Evolutionary conservation across 2,113 vertebrate genomes (phyloP).

Genomic region (Salvelinus alpinus): DNA sequence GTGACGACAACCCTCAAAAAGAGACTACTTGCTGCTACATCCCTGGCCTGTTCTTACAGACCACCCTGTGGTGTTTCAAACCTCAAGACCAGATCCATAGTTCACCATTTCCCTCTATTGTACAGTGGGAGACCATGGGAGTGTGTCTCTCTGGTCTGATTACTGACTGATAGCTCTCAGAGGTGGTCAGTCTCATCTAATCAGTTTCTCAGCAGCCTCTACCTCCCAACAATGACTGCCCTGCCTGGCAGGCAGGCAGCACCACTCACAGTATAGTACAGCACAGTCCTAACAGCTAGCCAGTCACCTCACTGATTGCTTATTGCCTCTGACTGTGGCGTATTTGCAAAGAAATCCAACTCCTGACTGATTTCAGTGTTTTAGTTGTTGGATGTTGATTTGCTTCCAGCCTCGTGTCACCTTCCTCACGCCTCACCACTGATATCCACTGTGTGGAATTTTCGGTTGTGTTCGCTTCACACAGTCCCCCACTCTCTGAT

Average conservation of each 20-base stretch:
- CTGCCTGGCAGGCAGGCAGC: background rate
- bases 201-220: slow-evolving; percentile 50
- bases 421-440: slow-evolving; percentile 24
- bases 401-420: slow-evolving; percentile 32
- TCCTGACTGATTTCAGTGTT: slow-evolving; percentile 5
- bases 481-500: slow-evolving; percentile 33
- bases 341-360: background rate
- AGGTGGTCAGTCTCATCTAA: slow-evolving; percentile 40
- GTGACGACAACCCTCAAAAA: no score
- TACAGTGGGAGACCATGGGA: slow-evolving; percentile 34
- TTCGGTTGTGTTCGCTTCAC: slow-evolving; percentile 40
- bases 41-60: no score
- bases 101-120: no score
- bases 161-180: slow-evolving; percentile 39
- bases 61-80: no score
- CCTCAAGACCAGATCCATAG: no score
- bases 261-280: slow-evolving; percentile 35
- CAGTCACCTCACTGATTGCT: slow-evolving; percentile 5
- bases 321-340: slow-evolving; percentile 24
- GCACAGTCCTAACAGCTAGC: slow-evolving; percentile 39
- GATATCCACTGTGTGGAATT: slow-evolving; percentile 34
- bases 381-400: slow-evolving; percentile 39
- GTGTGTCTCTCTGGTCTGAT: slow-evolving; percentile 34
- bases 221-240: slow-evolving; percentile 46
- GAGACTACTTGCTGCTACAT: no score